Evolutionary conservation across 2,797 vertebrate genomes (phyloP).

Genomic region (Erithacus rubecula): DNA sequence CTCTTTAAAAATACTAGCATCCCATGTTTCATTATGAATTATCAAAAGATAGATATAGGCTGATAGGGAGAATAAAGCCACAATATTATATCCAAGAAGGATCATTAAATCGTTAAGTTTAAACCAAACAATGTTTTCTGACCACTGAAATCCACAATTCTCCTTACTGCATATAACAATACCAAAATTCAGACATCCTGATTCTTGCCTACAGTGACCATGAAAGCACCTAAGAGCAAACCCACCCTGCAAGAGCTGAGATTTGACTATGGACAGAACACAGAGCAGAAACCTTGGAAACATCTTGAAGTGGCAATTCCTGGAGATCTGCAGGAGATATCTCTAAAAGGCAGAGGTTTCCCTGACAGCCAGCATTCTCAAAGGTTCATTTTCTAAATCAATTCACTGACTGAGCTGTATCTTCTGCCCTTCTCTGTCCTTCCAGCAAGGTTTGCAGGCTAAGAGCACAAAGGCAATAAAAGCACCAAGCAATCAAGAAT

Average conservation of each 20-base stretch:
- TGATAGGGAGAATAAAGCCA: neutral
- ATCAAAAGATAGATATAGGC: neutral
- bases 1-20: neutral
- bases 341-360: neutral
- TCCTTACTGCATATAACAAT: neutral
- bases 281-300: neutral
- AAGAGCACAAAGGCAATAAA: neutral
- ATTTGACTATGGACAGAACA: neutral
- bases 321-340: neutral
- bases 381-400: neutral
- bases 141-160: neutral
- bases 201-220: neutral
- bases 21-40: neutral
- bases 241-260: neutral
- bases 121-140: neutral
- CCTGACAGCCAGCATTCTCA: neutral
- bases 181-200: neutral
- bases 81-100: neutral
- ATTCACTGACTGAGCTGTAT: neutral
- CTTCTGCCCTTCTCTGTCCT: neutral
- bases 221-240: neutral
- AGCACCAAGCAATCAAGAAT: neutral
- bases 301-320: neutral
- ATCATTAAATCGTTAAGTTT: neutral
- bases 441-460: neutral